Evolutionary conservation across 2,113 vertebrate genomes (phyloP).

Genomic region (Dipodomys merriami): DNA sequence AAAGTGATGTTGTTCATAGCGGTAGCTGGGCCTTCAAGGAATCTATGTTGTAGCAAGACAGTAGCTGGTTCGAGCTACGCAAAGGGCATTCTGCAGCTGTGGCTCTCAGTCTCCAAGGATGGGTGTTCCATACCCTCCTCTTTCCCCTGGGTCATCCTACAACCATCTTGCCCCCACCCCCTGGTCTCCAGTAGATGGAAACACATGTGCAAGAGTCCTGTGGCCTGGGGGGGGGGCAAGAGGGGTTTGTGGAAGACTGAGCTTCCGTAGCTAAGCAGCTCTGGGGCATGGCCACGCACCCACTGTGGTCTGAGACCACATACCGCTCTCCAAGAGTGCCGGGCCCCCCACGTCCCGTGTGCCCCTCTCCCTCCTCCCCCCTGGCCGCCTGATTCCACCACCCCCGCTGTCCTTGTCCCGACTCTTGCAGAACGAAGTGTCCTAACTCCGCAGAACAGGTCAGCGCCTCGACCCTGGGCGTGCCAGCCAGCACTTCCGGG

Average conservation of each 20-base stretch:
- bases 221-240: no score
- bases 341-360: background rate
- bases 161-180: no score
- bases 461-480: background rate
- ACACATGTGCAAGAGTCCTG: no score
- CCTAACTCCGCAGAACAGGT: background rate
- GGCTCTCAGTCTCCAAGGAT: background rate
- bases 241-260: background rate
- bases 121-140: no score
- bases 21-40: accelerated
- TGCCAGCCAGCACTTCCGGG: no score
- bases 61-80: accelerated
- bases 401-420: no score
- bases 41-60: accelerated
- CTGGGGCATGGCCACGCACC: background rate
- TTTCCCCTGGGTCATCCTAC: no score
- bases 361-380: background rate
- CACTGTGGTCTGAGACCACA: background rate
- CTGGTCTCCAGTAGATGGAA: no score
- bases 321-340: background rate
- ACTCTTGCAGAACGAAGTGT: background rate
- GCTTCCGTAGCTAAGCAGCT: background rate
- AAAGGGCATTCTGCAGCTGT: accelerated
- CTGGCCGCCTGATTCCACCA: no score
- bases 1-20: background rate